Conservation (phyloP, 92 coral and sea anemone genomes). For the Parazoanthus swiftii region DNA sequence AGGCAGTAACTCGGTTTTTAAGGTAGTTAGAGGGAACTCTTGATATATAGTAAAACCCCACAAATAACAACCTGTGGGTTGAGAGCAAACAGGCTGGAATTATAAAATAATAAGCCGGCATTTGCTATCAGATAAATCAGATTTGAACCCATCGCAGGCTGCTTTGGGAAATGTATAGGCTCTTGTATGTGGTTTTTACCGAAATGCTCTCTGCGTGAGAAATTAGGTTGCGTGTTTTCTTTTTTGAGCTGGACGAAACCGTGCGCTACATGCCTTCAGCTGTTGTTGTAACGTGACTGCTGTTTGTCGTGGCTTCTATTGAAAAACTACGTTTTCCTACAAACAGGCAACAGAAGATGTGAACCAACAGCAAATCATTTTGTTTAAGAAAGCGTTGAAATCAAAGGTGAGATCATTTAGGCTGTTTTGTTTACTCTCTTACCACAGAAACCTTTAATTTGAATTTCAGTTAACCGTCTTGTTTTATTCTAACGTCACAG, state of each 20-base stretch:
- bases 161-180: no score
- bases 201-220: no score
- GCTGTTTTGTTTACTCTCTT: not conserved
- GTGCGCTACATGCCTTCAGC: not conserved
- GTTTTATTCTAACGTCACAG: no score
- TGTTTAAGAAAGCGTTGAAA: constrained; percentile 77
- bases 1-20: not conserved
- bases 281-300: not conserved
- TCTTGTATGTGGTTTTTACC: no score
- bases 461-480: not conserved
- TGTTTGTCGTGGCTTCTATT: not conserved
- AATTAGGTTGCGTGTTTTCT: no score
- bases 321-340: not conserved
- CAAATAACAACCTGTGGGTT: no score
- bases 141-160: no score
- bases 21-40: not conserved
- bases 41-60: not conserved
- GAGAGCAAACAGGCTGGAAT: no score
- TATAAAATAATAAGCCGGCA: no score
- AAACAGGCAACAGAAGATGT: constrained; percentile 59
- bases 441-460: not conserved
- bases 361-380: constrained; percentile 65
- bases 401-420: constrained; percentile 59
- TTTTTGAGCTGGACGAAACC: no score
- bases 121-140: no score